Base-by-base conservation (phyloP, 2,113 vertebrate genomes). In the Ranitomeya variabilis region DNA sequence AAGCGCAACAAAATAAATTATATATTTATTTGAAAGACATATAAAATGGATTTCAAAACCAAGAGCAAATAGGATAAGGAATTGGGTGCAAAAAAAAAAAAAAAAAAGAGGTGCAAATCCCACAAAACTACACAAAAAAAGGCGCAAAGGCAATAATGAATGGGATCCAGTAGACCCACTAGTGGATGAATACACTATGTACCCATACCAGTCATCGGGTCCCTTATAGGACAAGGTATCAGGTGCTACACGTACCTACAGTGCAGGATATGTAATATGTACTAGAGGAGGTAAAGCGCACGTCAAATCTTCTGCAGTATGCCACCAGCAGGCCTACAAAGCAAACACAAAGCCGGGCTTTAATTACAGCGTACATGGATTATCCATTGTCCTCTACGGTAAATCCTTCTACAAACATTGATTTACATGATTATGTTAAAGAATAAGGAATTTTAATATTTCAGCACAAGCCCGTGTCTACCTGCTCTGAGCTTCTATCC, bases 281-380 rank as follows among this genome's bases (percentile, higher is more conserved):
- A 91, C 94, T 96, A 89, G 94, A 96, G 45, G 95, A 94, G 90
- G 95, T 95, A 80, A 92, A 94, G 91, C 96, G 97, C 89, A 99
- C 95, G 91, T 99, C 98, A 95, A 99, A 99, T 93, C 96, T 96
- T 94, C 97, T 95, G 92, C 98, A 99, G 91, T 98, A 99, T 3
- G 97, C 97, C 91, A 99, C 95, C 92, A 99, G 93, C 52, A 99
- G 94, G 64, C 98, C 98, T 99, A 93, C 26, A 91, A 91, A 59
- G 85, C 88, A 55, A 12, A 54, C 21, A 84, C 5, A 62, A 84
- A 51, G 45, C 59, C 37, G 26, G 69, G 11, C 26, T 16, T 73
- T 73, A 73, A 73, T 73, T 3, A 73, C 13, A 31, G 69, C 2
- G 10, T 2, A 54, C 14, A 55, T 2, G 12, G 23, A 23, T 26